These are phyloP conservation scores for Littorina saxatilis DNA, from an alignment of 1,140 invertebrate species.

Conservation along the genomic window DNA sequence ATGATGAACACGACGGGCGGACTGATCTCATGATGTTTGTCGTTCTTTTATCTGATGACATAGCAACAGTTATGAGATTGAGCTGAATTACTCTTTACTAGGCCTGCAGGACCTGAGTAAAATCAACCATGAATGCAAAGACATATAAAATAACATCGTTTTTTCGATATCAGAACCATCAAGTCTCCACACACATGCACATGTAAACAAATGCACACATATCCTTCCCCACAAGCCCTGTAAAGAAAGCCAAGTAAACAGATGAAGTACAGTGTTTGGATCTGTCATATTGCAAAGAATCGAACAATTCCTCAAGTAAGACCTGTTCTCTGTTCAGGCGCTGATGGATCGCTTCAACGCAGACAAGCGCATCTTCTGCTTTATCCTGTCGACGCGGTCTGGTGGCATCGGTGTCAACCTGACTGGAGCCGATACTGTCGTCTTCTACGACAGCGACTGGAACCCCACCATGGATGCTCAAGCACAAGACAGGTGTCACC, in stretches of 20 bases:
- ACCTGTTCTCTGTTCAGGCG: slow-evolving; percentile 79
- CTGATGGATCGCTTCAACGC: slow-evolving; percentile 99
- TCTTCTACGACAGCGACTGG: slow-evolving; percentile 99
- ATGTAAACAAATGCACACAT: no score
- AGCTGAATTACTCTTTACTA: no score
- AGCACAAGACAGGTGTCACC: slow-evolving; percentile 98
- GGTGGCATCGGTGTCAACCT: slow-evolving; percentile 99
- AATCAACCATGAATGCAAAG: no score
- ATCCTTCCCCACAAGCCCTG: no score
- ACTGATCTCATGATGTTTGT: slow-evolving; percentile 11
- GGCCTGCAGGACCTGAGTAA: no score
- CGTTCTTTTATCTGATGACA: slow-evolving; percentile 7
- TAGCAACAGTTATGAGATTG: not conserved
- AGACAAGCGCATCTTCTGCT: slow-evolving; percentile 96
- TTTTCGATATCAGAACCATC: no score
- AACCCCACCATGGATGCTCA: slow-evolving; percentile 99
- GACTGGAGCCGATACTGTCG: slow-evolving; percentile 99
- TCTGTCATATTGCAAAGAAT: no score
- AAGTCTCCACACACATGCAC: no score
- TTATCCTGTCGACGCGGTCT: slow-evolving; percentile 98
- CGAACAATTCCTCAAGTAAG: no score
- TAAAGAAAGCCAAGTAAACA: no score
- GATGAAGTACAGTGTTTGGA: no score
- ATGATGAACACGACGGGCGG: slow-evolving; percentile 19
- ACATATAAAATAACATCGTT: no score